Base-by-base conservation (phyloP, 64 coral and sea anemone genomes). In the Acropora yongei region DNA sequence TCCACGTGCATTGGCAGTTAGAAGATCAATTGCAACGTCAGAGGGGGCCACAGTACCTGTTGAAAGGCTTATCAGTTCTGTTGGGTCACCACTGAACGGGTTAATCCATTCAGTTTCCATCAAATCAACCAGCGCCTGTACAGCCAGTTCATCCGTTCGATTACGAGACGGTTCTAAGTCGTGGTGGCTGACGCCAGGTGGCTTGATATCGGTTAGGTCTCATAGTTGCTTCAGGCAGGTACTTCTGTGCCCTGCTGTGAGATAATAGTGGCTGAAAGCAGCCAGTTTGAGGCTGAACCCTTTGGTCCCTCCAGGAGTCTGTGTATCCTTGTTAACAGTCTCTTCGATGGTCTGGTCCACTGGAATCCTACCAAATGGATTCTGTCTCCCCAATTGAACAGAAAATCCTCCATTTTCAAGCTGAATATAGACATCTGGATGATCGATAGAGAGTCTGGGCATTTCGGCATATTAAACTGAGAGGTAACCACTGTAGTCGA, bases 321-420 rank as follows among this genome's bases (percentile, higher is more conserved):
- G 84, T 72, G 91, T 92, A 30, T 92, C 80, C 49, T 86, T 92
- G 13, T 86, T 86, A 1, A 74, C 81, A 86, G 90, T 92, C 87
- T 93, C 91, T 87, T 93, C 84, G 1, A 93, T 93, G 45, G 92
- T 93, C 46, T 93, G 78, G 85, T 93, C 92, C 71, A 93, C 63
- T 60, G 92, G 92, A 55, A 93, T 93, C 72, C 86, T 93, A 57
- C 92, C 18, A 83, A 93, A 93, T 55, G 92, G 86, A 83, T 89
- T 89, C 2, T 14, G 83, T 42, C 78, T 88, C 3, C 86, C 92
- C 78, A 93, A 12, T 69, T 93, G 91, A 68, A 93, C 84, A 79
- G 92, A 93, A 55, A 93, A 89, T 43, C 84, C 92, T 93, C 92
- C 91, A 93, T 88, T 88, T 65, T 61, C 48, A 18, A 95, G 79